A percentile compares a stretch with the other conserved stretches of the same genome.
Conservation (phyloP, 2,888 invertebrate species). For the Acrobasis suavella region DNA sequence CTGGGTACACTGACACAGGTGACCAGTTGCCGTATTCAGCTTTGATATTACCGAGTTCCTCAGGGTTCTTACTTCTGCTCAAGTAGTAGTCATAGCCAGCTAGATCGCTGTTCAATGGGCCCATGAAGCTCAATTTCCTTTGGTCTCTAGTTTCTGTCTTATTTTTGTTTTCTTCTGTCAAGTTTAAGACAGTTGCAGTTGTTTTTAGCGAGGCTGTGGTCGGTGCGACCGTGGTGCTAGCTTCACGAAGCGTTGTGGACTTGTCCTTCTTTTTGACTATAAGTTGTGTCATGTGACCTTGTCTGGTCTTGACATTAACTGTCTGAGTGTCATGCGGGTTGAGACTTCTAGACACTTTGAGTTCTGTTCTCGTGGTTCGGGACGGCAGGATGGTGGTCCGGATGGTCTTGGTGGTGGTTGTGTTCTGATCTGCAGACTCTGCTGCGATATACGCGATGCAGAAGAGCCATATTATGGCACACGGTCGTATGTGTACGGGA, state of each 20-base stretch:
- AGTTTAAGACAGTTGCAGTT: conserved; percentile 46
- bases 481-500: conserved; percentile 66
- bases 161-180: conserved; percentile 59
- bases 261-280: conserved; percentile 88
- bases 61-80: conserved; percentile 66
- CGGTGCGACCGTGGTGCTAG: conserved; percentile 53
- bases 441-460: conserved; percentile 49
- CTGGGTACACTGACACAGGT: conserved; percentile 76
- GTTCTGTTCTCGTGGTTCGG: conserved; percentile 86
- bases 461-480: conserved; percentile 63
- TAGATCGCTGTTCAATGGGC: conserved; percentile 67
- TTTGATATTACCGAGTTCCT: conserved; percentile 70
- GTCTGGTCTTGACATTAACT: conserved; percentile 88
- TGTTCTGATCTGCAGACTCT: conserved; percentile 62
- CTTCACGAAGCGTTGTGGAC: conserved; percentile 51
- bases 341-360: conserved; percentile 89
- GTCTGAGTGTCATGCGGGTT: conserved; percentile 90
- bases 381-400: conserved; percentile 78
- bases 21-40: conserved; percentile 81
- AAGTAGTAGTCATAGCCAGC: conserved; percentile 77
- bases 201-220: conserved; percentile 62
- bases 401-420: conserved; percentile 67
- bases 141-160: conserved; percentile 73
- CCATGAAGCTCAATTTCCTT: conserved; percentile 67
- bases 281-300: conserved; percentile 89